Evolutionary conservation across 2,888 invertebrate genomes (phyloP), one percentile per base, ranked within the genome.

Genomic region (Schizaphis graminum): DNA sequence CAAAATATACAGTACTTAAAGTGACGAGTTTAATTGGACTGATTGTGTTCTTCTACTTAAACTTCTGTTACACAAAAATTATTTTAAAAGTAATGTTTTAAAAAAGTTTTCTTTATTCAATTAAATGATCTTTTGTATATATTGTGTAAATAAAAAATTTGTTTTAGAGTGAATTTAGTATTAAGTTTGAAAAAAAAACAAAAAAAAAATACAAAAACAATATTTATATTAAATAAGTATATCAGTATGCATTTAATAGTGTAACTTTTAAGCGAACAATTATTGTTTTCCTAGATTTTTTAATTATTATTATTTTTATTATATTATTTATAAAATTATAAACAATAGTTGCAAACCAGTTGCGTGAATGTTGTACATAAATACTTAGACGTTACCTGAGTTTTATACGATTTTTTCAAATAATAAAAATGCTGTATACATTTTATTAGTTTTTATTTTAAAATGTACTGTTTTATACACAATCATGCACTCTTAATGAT

Each of bases 341-440:
- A 90, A 84, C 35, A 26, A 44, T 84, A 94, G 93, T 94, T 90
- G 67, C 86, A 94, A 90, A 87, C 86, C 86, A 91, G 94, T 94
- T 91, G 89, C 91, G 94, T 94, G 91, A 91, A 94, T 94, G 56
- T 94, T 94, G 94, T 94, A 94, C 91, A 94, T 94, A 94, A 94
- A 91, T 94, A 94, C 94, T 94, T 94, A 91, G 94, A 91, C 53
- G 94, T 94, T 94, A 94, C 94, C 94, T 94, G 94, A 94, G 94
- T 94, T 94, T 94, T 94, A 94, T 94, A 94, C 94, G 86, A 94
- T 90, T 94, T 94, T 93, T 94, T 94, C 90, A 94, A 91, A 41
- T 87, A 94, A 91, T 91, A 94, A 94, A 89, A 94, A 91, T 61
- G n/a, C 90, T 91, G 90, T 94, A 86, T 94, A 94, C 85, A 91